phyloP scores from a whole-genome alignment of 2,888 invertebrate genomes.

The Lochmaea capreae region DNA sequence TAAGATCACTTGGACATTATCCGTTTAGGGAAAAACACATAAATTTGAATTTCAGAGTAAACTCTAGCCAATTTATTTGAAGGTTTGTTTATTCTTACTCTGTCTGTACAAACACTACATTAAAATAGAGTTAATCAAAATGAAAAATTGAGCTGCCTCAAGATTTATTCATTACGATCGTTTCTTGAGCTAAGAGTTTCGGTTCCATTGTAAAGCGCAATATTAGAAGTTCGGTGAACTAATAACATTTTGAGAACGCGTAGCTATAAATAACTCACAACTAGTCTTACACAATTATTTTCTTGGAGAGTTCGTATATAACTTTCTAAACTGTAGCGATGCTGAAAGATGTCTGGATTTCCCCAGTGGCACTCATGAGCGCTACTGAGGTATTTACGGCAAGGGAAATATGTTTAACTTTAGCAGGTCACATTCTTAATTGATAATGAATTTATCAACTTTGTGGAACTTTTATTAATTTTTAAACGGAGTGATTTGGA shows the following conservation, averaged over 20 bases:
- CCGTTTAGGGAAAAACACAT: too few relatives aligned
- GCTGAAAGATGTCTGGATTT: conserved; percentile 32
- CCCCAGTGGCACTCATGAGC: conserved; percentile 23
- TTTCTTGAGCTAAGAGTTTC: not conserved
- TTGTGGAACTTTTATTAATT: too few relatives aligned
- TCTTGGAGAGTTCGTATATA: conserved; percentile 18
- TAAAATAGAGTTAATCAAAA: not conserved
- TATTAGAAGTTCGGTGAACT: conserved; percentile 6
- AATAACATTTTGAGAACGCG: conserved; percentile 12
- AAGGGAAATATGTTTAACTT: not conserved
- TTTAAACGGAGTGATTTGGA: too few relatives aligned
- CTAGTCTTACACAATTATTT: conserved; percentile 9
- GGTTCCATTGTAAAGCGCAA: not conserved
- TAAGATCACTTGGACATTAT: too few relatives aligned
- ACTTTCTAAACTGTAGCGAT: conserved; percentile 42
- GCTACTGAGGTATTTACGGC: not conserved
- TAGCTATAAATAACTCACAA: conserved; percentile 18
- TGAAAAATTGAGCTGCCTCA: not conserved
- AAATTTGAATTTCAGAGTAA: too few relatives aligned
- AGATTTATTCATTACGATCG: not conserved
- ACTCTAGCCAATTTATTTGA: too few relatives aligned
- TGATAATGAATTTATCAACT: too few relatives aligned
- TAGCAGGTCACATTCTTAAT: too few relatives aligned
- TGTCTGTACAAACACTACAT: not conserved
- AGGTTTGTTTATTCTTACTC: too few relatives aligned